phyloP scores from a whole-genome alignment of 2,888 invertebrate genomes.

The Resseliella maxima region DNA sequence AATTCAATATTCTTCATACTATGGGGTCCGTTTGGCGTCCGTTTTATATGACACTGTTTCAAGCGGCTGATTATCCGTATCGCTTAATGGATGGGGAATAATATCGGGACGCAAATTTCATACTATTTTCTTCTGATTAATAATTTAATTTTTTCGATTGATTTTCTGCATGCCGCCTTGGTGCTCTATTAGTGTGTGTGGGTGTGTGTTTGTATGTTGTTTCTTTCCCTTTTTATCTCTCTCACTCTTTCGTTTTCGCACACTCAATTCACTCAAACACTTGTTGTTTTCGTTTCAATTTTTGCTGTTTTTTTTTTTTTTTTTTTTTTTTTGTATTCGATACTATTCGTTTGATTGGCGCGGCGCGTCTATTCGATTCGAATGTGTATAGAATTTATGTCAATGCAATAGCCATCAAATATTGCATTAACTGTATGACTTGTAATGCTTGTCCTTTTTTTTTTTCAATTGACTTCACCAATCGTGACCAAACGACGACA shows the following conservation, averaged over 20 bases:
- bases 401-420: neutral
- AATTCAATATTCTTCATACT: neutral
- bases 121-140: constrained; percentile 43
- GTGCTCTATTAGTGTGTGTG: neutral
- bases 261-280: neutral
- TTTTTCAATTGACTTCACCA: constrained; percentile 3
- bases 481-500: no score
- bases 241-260: neutral
- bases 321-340: neutral
- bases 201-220: neutral
- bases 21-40: neutral
- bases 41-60: neutral
- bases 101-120: constrained; percentile 11
- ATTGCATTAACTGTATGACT: neutral
- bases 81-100: neutral
- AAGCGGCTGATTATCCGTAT: neutral
- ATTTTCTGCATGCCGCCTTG: neutral
- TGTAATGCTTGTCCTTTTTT: neutral
- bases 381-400: neutral
- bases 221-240: neutral
- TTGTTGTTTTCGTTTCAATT: neutral
- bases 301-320: neutral
- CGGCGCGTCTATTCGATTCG: neutral
- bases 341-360: no score
- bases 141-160: constrained; percentile 49